phyloP scores from a whole-genome alignment of 2,797 vertebrate species.

The Enoplosus armatus region DNA sequence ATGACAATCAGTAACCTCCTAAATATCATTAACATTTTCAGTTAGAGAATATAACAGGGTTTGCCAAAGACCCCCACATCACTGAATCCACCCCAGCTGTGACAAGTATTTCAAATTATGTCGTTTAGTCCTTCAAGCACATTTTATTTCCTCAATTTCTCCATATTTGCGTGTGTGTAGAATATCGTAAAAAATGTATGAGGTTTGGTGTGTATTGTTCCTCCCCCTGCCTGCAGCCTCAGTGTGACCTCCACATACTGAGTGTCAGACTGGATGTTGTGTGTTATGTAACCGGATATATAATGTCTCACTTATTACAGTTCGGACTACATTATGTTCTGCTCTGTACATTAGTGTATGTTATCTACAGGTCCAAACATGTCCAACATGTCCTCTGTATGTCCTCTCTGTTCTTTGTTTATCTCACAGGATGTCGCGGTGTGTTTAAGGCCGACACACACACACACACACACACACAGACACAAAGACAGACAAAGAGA shows the following conservation, averaged over 20 bases:
- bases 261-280: slow-evolving; percentile 12
- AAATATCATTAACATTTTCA: not conserved
- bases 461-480: not conserved
- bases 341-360: too few relatives aligned
- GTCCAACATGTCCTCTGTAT: slow-evolving; percentile 10
- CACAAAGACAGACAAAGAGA: not conserved
- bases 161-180: not conserved
- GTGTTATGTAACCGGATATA: slow-evolving; percentile 43
- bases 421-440: slow-evolving; percentile 14
- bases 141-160: not conserved
- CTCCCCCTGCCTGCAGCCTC: slow-evolving; percentile 2
- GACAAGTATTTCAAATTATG: not conserved
- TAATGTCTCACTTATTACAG: slow-evolving; percentile 8
- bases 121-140: too few relatives aligned
- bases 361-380: not conserved
- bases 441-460: not conserved
- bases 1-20: too few relatives aligned
- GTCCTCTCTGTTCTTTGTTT: slow-evolving; percentile 39
- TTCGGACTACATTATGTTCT: not conserved
- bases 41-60: not conserved
- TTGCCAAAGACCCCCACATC: not conserved
- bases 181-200: not conserved
- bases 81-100: not conserved
- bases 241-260: slow-evolving; percentile 38
- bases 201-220: not conserved